Evolutionary conservation across 1,140 invertebrate genomes (phyloP).

Genomic region (Drosophila micromelanica): DNA sequence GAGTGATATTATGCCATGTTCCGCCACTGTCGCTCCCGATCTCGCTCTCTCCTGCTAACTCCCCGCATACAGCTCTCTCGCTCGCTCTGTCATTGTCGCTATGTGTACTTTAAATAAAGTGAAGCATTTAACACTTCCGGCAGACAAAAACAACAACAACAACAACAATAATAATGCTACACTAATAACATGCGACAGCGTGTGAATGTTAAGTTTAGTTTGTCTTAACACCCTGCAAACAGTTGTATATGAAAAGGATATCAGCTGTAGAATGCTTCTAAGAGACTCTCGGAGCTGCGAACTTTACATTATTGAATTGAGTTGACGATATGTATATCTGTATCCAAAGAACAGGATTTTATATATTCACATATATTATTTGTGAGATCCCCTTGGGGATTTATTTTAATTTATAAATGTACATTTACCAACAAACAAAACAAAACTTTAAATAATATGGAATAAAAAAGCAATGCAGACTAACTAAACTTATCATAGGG

Average conservation of each 20-base stretch:
- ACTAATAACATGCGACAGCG: slow-evolving; percentile 56
- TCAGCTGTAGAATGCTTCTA: neutral
- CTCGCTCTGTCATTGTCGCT: slow-evolving; percentile 21
- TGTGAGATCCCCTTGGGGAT: too few species aligned
- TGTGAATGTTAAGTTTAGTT: slow-evolving; percentile 75
- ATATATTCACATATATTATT: too few species aligned
- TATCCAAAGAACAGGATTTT: too few species aligned
- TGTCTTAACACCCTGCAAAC: slow-evolving; percentile 2
- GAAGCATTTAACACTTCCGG: slow-evolving; percentile 82
- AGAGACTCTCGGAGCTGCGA: too few species aligned
- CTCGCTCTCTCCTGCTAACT: slow-evolving; percentile 23
- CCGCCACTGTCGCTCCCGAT: slow-evolving; percentile 11
- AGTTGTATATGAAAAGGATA: neutral
- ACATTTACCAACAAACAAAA: too few species aligned
- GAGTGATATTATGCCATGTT: slow-evolving; percentile 64
- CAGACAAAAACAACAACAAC: slow-evolving; percentile 56
- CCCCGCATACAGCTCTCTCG: slow-evolving; percentile 7
- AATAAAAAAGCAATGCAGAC: too few species aligned
- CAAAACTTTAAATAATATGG: too few species aligned
- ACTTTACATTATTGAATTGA: too few species aligned
- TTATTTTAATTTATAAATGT: too few species aligned
- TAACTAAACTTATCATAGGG: neutral
- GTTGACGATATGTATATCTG: too few species aligned
- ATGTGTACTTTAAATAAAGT: slow-evolving; percentile 77
- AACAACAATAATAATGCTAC: slow-evolving; percentile 27